phyloP scores from a whole-genome alignment of 2,888 invertebrate species.

The Brachynemurus nebulosus region DNA sequence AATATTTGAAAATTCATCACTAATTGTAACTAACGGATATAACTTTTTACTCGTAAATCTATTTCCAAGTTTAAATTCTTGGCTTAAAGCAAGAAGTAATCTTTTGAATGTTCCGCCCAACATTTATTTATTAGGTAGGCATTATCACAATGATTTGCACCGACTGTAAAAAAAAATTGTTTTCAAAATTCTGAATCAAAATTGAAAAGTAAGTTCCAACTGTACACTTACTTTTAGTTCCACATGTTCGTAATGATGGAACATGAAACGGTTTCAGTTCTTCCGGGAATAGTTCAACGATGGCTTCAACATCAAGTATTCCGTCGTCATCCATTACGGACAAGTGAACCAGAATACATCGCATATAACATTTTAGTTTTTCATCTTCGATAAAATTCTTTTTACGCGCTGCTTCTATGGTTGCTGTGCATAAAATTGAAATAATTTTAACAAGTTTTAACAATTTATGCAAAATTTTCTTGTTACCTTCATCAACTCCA shows the following conservation, averaged over 20 bases:
- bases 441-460: no score
- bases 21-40: no score
- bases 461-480: no score
- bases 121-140: constrained; percentile 22
- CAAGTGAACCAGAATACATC: constrained; percentile 23
- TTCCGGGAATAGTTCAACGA: constrained; percentile 24
- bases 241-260: constrained; percentile 21
- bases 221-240: constrained; percentile 24
- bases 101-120: constrained; percentile 15
- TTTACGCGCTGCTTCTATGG: constrained; percentile 21
- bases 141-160: constrained; percentile 20
- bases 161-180: constrained; percentile 20
- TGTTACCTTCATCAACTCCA: constrained; percentile 29
- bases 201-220: no score
- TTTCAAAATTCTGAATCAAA: constrained; percentile 23
- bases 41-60: no score
- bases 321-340: constrained; percentile 26
- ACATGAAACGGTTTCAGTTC: constrained; percentile 18
- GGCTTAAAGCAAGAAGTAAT: constrained; percentile 5
- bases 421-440: constrained; percentile 7
- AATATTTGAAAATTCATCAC: no score
- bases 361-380: constrained; percentile 22
- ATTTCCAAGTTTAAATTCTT: no score
- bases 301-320: constrained; percentile 24
- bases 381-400: constrained; percentile 21